Evolutionary conservation across 2,888 invertebrate species (phyloP).

Genomic region (Drosophila nr. fundita): DNA sequence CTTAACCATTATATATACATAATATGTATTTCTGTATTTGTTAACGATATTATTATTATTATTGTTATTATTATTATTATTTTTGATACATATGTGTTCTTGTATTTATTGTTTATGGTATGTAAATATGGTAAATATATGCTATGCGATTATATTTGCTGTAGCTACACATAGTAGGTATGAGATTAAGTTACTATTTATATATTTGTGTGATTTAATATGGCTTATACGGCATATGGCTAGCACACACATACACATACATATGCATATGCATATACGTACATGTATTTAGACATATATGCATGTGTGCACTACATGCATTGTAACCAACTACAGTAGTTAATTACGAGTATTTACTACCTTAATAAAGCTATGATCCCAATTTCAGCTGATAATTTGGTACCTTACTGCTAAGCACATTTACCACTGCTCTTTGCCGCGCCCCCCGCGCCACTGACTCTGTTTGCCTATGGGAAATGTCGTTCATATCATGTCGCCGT

Average conservation of each 20-base stretch:
- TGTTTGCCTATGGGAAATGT: neutral
- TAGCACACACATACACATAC: neutral
- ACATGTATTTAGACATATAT: neutral
- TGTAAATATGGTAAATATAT: constrained; percentile 10
- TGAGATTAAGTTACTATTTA: constrained; percentile 41
- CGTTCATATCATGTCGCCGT: neutral
- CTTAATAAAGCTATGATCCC: constrained; percentile 90
- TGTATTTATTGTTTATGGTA: constrained; percentile 30
- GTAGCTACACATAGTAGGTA: constrained; percentile 27
- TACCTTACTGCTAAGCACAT: constrained; percentile 85
- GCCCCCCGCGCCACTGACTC: neutral
- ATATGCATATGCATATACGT: neutral
- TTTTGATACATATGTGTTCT: constrained; percentile 19
- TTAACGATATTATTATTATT: neutral
- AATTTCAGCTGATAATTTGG: constrained; percentile 86
- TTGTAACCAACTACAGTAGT: constrained; percentile 48
- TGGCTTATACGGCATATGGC: constrained; percentile 25
- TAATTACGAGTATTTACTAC: constrained; percentile 79
- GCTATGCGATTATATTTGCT: constrained; percentile 53
- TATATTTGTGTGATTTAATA: constrained; percentile 18
- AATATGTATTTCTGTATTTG: constrained; percentile 37
- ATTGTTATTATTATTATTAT: neutral
- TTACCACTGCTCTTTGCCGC: constrained; percentile 84
- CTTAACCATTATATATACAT: constrained; percentile 34
- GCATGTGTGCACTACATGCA: constrained; percentile 3